phyloP scores from a whole-genome alignment of 2,888 invertebrate genomes.

The Ophion ellenae region DNA sequence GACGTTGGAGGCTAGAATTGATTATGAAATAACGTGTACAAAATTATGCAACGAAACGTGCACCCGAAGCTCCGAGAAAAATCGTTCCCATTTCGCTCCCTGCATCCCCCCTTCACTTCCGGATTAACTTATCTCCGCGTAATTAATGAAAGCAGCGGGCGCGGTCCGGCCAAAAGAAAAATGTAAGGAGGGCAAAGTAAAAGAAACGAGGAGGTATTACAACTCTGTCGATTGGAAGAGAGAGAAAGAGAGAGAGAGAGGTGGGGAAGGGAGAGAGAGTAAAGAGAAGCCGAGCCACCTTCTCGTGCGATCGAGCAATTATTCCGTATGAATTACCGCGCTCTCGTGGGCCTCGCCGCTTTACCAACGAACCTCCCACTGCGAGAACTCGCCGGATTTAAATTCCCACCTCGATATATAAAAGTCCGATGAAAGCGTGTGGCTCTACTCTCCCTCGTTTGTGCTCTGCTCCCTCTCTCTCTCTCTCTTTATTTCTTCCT shows the following conservation, averaged over 20 bases:
- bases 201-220: background rate
- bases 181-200: background rate
- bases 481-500: background rate
- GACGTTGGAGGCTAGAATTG: background rate
- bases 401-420: slow-evolving; percentile 59
- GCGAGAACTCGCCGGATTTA: slow-evolving; percentile 61
- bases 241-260: slow-evolving; percentile 9
- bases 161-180: slow-evolving; percentile 13
- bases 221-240: slow-evolving; percentile 7
- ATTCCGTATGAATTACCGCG: slow-evolving; percentile 68
- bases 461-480: slow-evolving; percentile 18
- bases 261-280: background rate
- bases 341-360: slow-evolving; percentile 35
- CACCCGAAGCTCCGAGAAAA: background rate
- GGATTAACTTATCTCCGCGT: slow-evolving; percentile 36
- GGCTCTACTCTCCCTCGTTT: slow-evolving; percentile 39
- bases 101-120: slow-evolving; percentile 11
- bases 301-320: slow-evolving; percentile 68
- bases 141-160: slow-evolving; percentile 48
- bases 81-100: background rate
- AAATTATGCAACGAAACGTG: background rate
- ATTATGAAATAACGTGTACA: too few species aligned
- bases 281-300: slow-evolving; percentile 36
- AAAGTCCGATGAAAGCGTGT: slow-evolving; percentile 62
- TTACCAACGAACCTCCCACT: slow-evolving; percentile 65